A percentile compares a stretch with the other conserved stretches of the same genome.
These are phyloP conservation scores for Zaprionus bogoriensis DNA, from an alignment of 2,888 invertebrate species.

Conservation along the genomic window DNA sequence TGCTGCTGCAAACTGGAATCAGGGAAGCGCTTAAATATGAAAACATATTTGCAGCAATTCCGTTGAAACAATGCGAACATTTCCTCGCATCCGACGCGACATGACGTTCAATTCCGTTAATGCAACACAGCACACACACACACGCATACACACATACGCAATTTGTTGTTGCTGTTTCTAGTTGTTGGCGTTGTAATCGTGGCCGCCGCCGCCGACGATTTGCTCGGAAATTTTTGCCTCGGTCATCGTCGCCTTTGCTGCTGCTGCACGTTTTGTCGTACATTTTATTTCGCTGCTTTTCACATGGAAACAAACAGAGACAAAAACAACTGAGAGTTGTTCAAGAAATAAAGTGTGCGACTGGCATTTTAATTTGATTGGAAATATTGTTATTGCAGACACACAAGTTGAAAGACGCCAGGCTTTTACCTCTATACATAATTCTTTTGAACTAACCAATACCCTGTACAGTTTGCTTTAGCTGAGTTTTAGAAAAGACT, in stretches of 20 bases:
- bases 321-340: constrained; percentile 5
- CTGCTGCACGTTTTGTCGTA: constrained; percentile 49
- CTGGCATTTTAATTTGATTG: no score
- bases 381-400: no score
- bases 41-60: constrained; percentile 62
- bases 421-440: not conserved
- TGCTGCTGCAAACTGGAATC: not conserved
- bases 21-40: constrained; percentile 31
- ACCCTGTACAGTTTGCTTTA: no score
- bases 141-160: constrained; percentile 9
- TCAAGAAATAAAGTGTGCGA: not conserved
- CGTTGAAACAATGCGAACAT: constrained; percentile 67
- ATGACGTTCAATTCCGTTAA: constrained; percentile 77
- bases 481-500: no score
- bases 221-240: constrained; percentile 43
- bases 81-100: constrained; percentile 75
- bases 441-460: no score
- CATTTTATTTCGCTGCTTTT: constrained; percentile 61
- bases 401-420: not conserved
- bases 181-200: constrained; percentile 50
- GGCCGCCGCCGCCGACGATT: constrained; percentile 42
- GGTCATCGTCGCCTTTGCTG: constrained; percentile 48
- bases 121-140: constrained; percentile 53
- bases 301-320: constrained; percentile 27
- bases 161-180: constrained; percentile 26